Evolutionary conservation across 2,888 invertebrate genomes (phyloP), one percentile per base, ranked within the genome.

Genomic region (Parasteatoda lunata): DNA sequence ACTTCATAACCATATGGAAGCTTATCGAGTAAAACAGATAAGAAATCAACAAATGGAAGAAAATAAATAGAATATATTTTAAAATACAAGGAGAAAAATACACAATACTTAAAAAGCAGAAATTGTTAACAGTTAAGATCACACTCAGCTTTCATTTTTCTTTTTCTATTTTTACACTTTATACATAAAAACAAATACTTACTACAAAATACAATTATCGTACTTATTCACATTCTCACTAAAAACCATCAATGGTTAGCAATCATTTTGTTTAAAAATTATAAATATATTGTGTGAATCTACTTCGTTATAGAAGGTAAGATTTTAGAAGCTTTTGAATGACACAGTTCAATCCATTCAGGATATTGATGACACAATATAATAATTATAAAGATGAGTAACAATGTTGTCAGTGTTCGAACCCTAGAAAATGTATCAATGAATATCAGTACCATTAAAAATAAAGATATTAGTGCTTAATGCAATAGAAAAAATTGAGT

Each of bases 291-390:
- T 69, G 47, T 47, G 11, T 9, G 69, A 8, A 69, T 51, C 68
- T 83, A 83, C 65, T 83, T 77, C 13, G 47, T 65, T 52, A 82
- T 49, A 48, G 77, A 70, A 66, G 83, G 83, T 48, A 83, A 45
- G 11, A 85, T 8, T 70, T 76, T 85, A 48, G 71, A 45, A 70
- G 80, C 85, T 77, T 87, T 87, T 7, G 77, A 77, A 48, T 66
- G 81, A 64, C 86, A 87, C 47, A 82, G 59, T 49, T 88, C 79
- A n/a, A 88, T 13, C 3, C 96, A 95, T 92, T 97, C 97, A 82
- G 96, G 97, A 97, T 97, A 97, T 91, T 97, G 97, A 91, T 96
- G 95, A 92, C 96, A 94, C 90, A 96, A 95, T 93, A 96, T 95
- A 90, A 96, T 95, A 90, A 96, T 95, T 84, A 95, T 93, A 93